Base-by-base conservation (phyloP, 1,140 invertebrate genomes). In the Solenopsis fugax region DNA sequence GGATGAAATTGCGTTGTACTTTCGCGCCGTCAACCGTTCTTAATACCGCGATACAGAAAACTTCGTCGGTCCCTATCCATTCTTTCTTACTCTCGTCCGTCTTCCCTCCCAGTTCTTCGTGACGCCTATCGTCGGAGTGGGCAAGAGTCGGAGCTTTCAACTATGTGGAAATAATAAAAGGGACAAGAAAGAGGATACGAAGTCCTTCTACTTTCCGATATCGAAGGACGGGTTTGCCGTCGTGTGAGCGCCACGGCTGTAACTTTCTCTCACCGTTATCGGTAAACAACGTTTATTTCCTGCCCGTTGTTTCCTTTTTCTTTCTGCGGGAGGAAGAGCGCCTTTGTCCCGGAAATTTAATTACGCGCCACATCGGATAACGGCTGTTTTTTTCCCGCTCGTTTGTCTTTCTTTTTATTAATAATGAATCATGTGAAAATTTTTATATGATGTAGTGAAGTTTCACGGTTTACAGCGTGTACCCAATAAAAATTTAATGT, bases 161-260 rank as follows among this genome's bases (percentile, higher is more conserved):
- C 80, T 88, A 81, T 86, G 89, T 90, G 80, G 58, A 90, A 90
- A 90, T 90, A 90, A 90, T 90, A 90, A 90, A 90, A 90, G 89
- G 81, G 75, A 88, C 73, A 88, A 60, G 29, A 71, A 48, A 60
- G 10, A 67, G 18, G 69, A 58, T 50, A 48, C n/a, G 58, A 52
- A 41, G 71, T 29, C 52, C 24, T 76, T 62, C 45, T 48, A 90
- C 72, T 90, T 87, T 87, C 78, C 89, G 89, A 90, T 85, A 89
- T 87, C 88, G 78, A 65, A 45, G 24, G 54, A 64, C 64, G 54
- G 9, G 13, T 21, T 16, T 37, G 6, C n/a, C 54, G 50, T 18
- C 34, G 45, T 65, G 77, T 18, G 62, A 80, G 18, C 29, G 45
- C 72, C 24, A 56, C 65, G 41, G 34, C 58, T 73, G 71, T 67